phyloP scores from a whole-genome alignment of 2,113 vertebrate genomes.

The Pogona vitticeps region DNA sequence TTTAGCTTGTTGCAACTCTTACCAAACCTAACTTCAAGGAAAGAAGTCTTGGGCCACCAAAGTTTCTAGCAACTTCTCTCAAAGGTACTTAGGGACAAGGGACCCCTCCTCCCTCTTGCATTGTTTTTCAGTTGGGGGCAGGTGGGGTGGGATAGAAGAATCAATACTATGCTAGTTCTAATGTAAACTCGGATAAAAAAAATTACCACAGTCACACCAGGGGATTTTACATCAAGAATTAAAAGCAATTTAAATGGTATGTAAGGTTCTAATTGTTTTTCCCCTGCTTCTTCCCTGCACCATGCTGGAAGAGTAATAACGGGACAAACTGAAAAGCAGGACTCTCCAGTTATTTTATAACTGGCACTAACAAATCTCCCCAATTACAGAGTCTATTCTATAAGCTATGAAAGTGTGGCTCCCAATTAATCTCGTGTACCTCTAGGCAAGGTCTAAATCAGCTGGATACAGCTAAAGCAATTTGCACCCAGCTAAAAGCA shows the following conservation, averaged over 20 bases:
- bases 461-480: constrained; percentile 86
- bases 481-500: constrained; percentile 88
- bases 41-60: background rate
- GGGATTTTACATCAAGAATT: constrained; percentile 63
- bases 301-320: constrained; percentile 72
- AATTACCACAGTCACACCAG: constrained; percentile 55
- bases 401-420: constrained; percentile 85
- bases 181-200: constrained; percentile 68
- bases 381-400: constrained; percentile 87
- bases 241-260: constrained; percentile 56
- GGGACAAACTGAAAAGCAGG: constrained; percentile 70
- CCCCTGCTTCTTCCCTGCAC: background rate
- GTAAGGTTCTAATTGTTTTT: constrained; percentile 71
- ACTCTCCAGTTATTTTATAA: constrained; percentile 85
- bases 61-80: constrained; percentile 28
- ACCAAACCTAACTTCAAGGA: background rate
- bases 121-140: constrained; percentile 46
- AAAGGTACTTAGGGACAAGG: constrained; percentile 56
- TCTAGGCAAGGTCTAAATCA: constrained; percentile 89
- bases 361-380: constrained; percentile 86
- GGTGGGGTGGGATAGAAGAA: constrained; percentile 45
- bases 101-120: constrained; percentile 6
- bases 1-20: background rate
- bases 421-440: constrained; percentile 87
- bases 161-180: constrained; percentile 64